Evolutionary conservation across 92 coral and sea anemone species (phyloP).

Genomic region (Paragorgia papillata): DNA sequence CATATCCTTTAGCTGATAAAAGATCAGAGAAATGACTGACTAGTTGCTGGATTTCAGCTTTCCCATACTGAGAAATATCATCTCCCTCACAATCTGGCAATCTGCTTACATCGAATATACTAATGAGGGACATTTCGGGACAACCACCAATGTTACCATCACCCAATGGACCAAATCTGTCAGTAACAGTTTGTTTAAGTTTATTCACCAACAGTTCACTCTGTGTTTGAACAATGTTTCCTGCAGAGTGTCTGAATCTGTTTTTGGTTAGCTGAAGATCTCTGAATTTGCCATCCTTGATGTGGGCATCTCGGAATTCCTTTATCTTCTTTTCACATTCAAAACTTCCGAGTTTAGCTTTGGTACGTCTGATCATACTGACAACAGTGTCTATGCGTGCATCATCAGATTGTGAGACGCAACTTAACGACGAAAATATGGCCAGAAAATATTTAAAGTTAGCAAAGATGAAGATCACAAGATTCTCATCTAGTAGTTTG

Average conservation of each 20-base stretch:
- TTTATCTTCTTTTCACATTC: slow-evolving; percentile 26
- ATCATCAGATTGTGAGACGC: slow-evolving; percentile 13
- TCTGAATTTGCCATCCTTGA: slow-evolving; percentile 32
- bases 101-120: slow-evolving; percentile 34
- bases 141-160: slow-evolving; percentile 42
- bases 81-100: slow-evolving; percentile 32
- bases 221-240: background rate
- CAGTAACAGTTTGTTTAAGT: slow-evolving; percentile 32
- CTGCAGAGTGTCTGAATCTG: too few species aligned
- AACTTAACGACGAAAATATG: slow-evolving; percentile 25
- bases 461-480: slow-evolving; percentile 11
- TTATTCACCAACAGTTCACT: slow-evolving; percentile 33
- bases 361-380: slow-evolving; percentile 34
- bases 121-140: slow-evolving; percentile 30
- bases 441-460: background rate
- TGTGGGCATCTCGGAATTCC: slow-evolving; percentile 39
- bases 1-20: slow-evolving; percentile 31
- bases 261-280: slow-evolving; percentile 16
- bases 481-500: slow-evolving; percentile 11
- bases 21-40: slow-evolving; percentile 35
- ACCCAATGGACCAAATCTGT: slow-evolving; percentile 41
- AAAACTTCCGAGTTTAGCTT: slow-evolving; percentile 31
- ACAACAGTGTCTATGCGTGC: slow-evolving; percentile 28
- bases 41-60: slow-evolving; percentile 31
- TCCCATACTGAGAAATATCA: slow-evolving; percentile 36